Evolutionary conservation across 2,113 vertebrate species (phyloP).

Genomic region (Kryptolebias marmoratus): DNA sequence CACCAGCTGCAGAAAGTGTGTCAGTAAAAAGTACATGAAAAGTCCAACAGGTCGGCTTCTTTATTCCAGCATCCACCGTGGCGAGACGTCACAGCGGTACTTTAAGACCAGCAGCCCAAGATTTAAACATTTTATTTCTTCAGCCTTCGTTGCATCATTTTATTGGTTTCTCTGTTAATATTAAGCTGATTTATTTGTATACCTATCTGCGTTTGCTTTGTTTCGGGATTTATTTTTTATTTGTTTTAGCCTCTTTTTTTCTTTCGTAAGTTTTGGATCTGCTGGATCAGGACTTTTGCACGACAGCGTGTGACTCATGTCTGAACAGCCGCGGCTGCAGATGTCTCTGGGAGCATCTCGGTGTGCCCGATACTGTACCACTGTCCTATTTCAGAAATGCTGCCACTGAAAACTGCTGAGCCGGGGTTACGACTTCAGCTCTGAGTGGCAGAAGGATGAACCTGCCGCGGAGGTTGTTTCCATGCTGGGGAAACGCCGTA

Average conservation of each 20-base stretch:
- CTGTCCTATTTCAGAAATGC: slow-evolving; percentile 15
- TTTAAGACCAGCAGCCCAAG: too few relatives aligned
- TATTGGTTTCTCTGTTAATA: too few relatives aligned
- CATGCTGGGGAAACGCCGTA: too few relatives aligned
- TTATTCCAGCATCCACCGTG: not conserved
- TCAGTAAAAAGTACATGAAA: not conserved
- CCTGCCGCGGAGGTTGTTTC: not conserved
- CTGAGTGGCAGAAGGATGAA: not conserved
- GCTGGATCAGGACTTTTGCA: not conserved
- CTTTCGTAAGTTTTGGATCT: too few relatives aligned
- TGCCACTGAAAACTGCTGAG: not conserved
- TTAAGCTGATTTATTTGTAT: too few relatives aligned
- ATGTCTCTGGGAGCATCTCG: not conserved
- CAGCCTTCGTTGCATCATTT: too few relatives aligned
- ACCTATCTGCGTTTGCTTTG: too few relatives aligned
- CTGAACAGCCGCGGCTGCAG: not conserved
- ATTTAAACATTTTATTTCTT: too few relatives aligned
- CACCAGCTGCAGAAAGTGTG: slow-evolving; percentile 43
- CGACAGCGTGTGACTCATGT: not conserved
- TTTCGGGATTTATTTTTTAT: too few relatives aligned
- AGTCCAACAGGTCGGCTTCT: not conserved
- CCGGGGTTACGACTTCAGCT: not conserved
- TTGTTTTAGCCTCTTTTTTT: too few relatives aligned
- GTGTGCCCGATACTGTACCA: not conserved
- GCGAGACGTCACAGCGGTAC: not conserved